phyloP scores from a whole-genome alignment of 2,113 vertebrate species.

The Eira barbara region DNA sequence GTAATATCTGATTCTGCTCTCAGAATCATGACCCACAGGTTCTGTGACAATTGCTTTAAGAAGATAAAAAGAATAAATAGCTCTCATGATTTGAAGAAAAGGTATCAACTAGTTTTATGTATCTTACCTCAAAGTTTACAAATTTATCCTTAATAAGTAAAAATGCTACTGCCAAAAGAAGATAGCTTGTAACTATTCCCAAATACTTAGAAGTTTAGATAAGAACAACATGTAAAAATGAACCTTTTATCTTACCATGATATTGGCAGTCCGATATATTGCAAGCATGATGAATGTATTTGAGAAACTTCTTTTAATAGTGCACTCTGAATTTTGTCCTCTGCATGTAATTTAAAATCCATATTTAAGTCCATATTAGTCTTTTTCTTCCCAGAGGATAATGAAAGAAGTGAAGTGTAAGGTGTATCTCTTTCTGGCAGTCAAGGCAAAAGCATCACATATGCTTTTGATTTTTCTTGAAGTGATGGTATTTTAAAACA shows the following conservation, averaged over 20 bases:
- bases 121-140: not conserved
- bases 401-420: not conserved
- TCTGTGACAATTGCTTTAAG: constrained; percentile 16
- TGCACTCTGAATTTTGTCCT: not conserved
- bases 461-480: not conserved
- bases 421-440: not conserved
- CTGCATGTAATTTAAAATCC: not conserved
- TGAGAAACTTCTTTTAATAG: not conserved
- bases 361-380: not conserved
- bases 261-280: not conserved
- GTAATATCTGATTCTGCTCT: not conserved
- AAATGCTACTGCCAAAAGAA: not conserved
- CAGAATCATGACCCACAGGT: not conserved
- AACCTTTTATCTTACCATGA: not conserved
- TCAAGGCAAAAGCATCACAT: not conserved
- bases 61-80: constrained; percentile 28
- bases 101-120: not conserved
- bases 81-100: not conserved
- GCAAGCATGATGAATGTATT: not conserved
- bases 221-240: not conserved
- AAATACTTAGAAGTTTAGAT: not conserved
- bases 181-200: not conserved
- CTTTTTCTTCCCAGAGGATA: not conserved
- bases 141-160: not conserved
- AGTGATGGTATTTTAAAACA: not conserved